These are phyloP conservation scores for Sebastes baramenuke DNA, from an alignment of 2,797 vertebrate genomes.

Conservation along the genomic window DNA sequence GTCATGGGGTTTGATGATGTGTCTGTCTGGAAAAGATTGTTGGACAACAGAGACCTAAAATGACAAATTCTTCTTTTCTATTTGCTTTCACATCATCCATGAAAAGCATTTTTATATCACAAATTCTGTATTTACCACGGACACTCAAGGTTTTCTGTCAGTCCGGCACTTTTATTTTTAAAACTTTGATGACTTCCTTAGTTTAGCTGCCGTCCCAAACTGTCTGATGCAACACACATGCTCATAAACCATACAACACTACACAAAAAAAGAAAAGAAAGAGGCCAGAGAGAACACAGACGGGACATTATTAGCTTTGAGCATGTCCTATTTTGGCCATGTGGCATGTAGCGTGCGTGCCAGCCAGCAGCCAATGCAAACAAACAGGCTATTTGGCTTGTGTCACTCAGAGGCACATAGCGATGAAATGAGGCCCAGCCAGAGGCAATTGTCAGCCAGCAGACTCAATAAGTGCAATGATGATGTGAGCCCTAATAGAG, in stretches of 20 bases:
- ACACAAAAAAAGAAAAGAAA: constrained; percentile 9
- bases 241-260: constrained; percentile 35
- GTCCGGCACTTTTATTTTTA: background rate
- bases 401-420: constrained; percentile 76
- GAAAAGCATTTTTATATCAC: background rate
- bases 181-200: background rate
- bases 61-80: background rate
- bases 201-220: background rate
- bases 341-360: constrained; percentile 66
- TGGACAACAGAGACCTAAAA: background rate
- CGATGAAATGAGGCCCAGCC: constrained; percentile 73
- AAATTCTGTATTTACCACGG: background rate
- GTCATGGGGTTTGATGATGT: background rate
- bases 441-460: constrained; percentile 69
- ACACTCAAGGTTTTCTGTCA: background rate
- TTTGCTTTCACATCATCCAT: background rate
- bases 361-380: constrained; percentile 74
- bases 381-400: constrained; percentile 75
- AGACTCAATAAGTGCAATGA: constrained; percentile 61
- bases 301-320: constrained; percentile 70
- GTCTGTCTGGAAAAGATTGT: background rate
- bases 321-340: constrained; percentile 77
- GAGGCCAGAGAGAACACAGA: constrained; percentile 51
- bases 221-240: constrained; percentile 60
- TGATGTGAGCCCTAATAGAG: constrained; percentile 65